phyloP scores from a whole-genome alignment of 92 coral and sea anemone genomes.

The Zoanthus sansibaricus region DNA sequence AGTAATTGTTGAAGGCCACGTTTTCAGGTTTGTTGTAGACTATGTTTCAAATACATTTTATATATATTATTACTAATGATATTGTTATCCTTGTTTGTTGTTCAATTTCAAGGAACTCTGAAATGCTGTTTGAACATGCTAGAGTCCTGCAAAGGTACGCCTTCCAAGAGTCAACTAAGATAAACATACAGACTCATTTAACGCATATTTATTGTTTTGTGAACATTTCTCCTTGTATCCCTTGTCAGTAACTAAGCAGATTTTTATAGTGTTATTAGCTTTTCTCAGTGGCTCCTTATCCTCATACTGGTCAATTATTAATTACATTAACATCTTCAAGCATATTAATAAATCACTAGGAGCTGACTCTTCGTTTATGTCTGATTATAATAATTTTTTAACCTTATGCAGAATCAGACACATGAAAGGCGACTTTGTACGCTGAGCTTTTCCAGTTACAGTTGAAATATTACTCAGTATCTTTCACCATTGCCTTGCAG shows the following conservation, averaged over 20 bases:
- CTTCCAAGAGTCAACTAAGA: slow-evolving; percentile 66
- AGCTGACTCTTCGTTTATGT: slow-evolving; percentile 44
- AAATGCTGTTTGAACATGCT: slow-evolving; percentile 48
- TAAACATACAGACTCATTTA: slow-evolving; percentile 56
- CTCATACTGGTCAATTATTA: slow-evolving; percentile 53
- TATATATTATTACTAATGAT: not conserved
- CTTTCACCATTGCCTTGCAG: slow-evolving; percentile 49
- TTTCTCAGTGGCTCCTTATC: slow-evolving; percentile 57
- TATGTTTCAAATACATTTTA: not conserved
- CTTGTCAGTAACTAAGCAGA: slow-evolving; percentile 61
- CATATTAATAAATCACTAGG: slow-evolving; percentile 54
- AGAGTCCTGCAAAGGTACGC: slow-evolving; percentile 46
- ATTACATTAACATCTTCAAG: slow-evolving; percentile 57
- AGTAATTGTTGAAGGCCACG: slow-evolving; percentile 9
- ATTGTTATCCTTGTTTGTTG: slow-evolving; percentile 3
- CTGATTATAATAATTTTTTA: slow-evolving; percentile 56
- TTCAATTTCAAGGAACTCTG: not conserved
- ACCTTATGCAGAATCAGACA: slow-evolving; percentile 51
- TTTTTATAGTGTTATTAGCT: slow-evolving; percentile 55
- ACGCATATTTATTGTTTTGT: slow-evolving; percentile 61
- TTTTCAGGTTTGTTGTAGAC: slow-evolving; percentile 11
- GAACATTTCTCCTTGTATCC: slow-evolving; percentile 45
- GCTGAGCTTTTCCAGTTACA: slow-evolving; percentile 49
- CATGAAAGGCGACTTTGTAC: slow-evolving; percentile 48
- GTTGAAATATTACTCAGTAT: slow-evolving; percentile 54